Conservation (phyloP, 2,797 vertebrate genomes). For the Cuniculus paca region DNA sequence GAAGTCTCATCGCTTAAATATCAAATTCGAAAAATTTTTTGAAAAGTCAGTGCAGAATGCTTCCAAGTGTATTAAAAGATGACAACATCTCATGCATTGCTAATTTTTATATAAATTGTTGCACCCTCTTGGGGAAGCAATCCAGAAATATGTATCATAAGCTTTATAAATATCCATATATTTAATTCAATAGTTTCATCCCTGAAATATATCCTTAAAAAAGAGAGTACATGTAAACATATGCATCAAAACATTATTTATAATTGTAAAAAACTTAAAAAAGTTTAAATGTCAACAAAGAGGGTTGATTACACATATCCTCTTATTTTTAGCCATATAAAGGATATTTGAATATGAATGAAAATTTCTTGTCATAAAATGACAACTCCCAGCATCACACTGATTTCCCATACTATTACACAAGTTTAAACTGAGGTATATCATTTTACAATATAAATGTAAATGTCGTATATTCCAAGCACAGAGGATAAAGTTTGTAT, state of each 20-base stretch:
- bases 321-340: conserved; percentile 69
- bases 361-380: conserved; percentile 61
- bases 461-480: neutral
- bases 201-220: conserved; percentile 62
- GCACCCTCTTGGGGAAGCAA: too few relatives aligned
- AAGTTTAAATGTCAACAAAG: conserved; percentile 78
- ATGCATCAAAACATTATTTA: conserved; percentile 76
- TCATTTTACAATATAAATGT: neutral
- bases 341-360: conserved; percentile 63
- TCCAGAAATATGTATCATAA: too few relatives aligned
- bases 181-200: conserved; percentile 62
- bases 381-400: conserved; percentile 37
- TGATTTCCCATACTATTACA: neutral
- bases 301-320: conserved; percentile 68
- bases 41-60: conserved; percentile 43
- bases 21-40: conserved; percentile 41
- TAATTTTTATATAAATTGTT: too few relatives aligned
- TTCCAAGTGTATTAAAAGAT: conserved; percentile 53
- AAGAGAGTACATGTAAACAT: conserved; percentile 56
- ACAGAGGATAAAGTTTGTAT: neutral
- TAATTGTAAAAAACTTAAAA: conserved; percentile 75
- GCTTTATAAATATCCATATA: conserved; percentile 76
- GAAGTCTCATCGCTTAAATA: conserved; percentile 54
- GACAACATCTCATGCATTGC: conserved; percentile 63
- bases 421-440: neutral